phyloP scores from a whole-genome alignment of 2,797 vertebrate species.

The Xyrichtys novacula region DNA sequence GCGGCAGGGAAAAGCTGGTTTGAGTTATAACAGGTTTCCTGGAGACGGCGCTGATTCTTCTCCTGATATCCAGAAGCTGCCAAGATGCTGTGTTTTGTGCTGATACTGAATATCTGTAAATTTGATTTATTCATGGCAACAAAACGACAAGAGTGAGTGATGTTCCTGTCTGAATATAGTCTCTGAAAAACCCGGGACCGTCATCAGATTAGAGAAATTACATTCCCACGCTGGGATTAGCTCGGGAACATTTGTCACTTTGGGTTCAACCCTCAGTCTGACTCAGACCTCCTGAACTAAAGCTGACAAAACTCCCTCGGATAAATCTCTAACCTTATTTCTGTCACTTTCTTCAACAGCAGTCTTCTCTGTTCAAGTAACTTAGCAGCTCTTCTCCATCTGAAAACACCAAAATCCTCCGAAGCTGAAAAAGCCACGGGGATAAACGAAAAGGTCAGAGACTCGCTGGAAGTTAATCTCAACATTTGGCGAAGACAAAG shows the following conservation, averaged over 20 bases:
- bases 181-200: background rate
- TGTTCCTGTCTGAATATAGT: background rate
- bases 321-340: too few relatives aligned
- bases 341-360: too few relatives aligned
- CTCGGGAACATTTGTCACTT: background rate
- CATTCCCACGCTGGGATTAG: background rate
- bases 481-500: too few relatives aligned
- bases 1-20: background rate
- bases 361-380: too few relatives aligned
- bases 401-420: too few relatives aligned
- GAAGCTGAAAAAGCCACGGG: too few relatives aligned
- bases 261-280: too few relatives aligned
- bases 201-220: background rate
- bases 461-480: too few relatives aligned
- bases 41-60: slow-evolving; percentile 4
- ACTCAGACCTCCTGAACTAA: too few relatives aligned
- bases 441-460: too few relatives aligned
- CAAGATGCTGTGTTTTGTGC: background rate
- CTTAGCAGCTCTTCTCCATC: too few relatives aligned
- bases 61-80: slow-evolving; percentile 1
- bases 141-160: slow-evolving; percentile 2
- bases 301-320: too few relatives aligned
- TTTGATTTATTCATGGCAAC: slow-evolving; percentile 9
- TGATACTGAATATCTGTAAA: slow-evolving; percentile 13
- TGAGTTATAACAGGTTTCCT: slow-evolving; percentile 8